Evolutionary conservation across 2,888 invertebrate species (phyloP).

Genomic region (Scrobipalpa costella): DNA sequence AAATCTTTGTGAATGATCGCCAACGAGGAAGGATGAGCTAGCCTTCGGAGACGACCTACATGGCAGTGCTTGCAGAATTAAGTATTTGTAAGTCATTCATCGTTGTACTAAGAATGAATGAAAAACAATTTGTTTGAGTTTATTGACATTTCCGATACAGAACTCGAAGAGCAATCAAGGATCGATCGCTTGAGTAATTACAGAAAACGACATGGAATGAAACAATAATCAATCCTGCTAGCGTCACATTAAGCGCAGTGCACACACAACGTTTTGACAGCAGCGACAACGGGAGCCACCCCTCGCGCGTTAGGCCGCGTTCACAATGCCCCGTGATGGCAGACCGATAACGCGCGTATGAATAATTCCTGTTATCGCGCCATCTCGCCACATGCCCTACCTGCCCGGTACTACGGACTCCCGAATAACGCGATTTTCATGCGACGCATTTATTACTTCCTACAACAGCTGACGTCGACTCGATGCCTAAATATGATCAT

Average conservation of each 20-base stretch:
- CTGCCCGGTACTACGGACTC: conserved; percentile 70
- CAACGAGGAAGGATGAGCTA: not conserved
- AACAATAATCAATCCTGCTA: conserved; percentile 72
- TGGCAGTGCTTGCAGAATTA: not conserved
- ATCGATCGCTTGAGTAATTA: conserved; percentile 33
- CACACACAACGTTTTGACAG: conserved; percentile 76
- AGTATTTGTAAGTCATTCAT: not conserved
- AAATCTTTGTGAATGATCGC: conserved; percentile 14
- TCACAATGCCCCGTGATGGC: conserved; percentile 78
- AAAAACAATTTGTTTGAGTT: conserved; percentile 1
- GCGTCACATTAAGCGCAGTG: conserved; percentile 68
- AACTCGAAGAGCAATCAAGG: conserved; percentile 12
- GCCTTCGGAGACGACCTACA: not conserved
- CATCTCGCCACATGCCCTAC: conserved; percentile 81
- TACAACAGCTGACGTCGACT: conserved; percentile 36
- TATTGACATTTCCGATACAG: conserved; percentile 15
- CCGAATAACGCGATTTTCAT: conserved; percentile 49
- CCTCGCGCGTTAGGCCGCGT: conserved; percentile 71
- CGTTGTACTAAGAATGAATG: not conserved
- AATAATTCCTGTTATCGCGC: conserved; percentile 80
- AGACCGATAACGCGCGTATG: conserved; percentile 78
- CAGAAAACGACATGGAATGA: conserved; percentile 55
- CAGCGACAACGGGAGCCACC: conserved; percentile 75
- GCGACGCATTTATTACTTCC: conserved; percentile 46
- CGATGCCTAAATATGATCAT: conserved; percentile 36